phyloP scores from a whole-genome alignment of 2,888 invertebrate species.

The Melanostoma mellinum region DNA sequence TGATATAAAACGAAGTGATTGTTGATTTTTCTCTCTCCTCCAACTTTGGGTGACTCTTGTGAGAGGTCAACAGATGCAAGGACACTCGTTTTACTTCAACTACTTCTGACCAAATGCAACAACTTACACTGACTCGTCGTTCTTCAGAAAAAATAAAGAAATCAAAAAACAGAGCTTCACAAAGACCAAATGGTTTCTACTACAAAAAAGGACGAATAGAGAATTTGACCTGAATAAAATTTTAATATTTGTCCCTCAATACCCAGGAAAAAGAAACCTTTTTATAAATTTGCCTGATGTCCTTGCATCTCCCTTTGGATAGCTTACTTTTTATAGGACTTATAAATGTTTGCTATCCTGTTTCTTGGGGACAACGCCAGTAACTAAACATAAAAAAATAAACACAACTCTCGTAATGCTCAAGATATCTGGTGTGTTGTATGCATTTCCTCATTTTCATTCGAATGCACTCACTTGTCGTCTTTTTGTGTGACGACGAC shows the following conservation, averaged over 20 bases:
- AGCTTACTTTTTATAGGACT: conserved; percentile 30
- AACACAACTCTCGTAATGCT: conserved; percentile 53
- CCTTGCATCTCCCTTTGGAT: background rate
- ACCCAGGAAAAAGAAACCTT: conserved; percentile 26
- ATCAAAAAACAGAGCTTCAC: background rate
- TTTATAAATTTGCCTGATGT: background rate
- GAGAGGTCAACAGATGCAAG: conserved; percentile 4
- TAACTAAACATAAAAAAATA: conserved; percentile 18
- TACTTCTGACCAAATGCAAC: conserved; percentile 23
- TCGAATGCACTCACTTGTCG: conserved; percentile 42
- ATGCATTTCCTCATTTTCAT: conserved; percentile 45
- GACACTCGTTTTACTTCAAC: too few relatives aligned
- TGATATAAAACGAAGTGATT: conserved; percentile 5
- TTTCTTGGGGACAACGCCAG: conserved; percentile 8
- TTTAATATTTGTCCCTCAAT: conserved; percentile 31
- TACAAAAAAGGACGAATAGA: conserved; percentile 12
- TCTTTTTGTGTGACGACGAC: background rate
- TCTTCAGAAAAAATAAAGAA: background rate
- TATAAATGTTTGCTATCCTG: conserved; percentile 41
- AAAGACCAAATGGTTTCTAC: background rate
- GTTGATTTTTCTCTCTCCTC: conserved; percentile 26
- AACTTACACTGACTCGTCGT: conserved; percentile 25
- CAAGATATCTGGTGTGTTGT: conserved; percentile 40
- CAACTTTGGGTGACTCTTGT: background rate
- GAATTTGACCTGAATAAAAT: conserved; percentile 45